Base-by-base conservation (phyloP, 1,140 invertebrate species). In the Lasioglossum albipes region DNA sequence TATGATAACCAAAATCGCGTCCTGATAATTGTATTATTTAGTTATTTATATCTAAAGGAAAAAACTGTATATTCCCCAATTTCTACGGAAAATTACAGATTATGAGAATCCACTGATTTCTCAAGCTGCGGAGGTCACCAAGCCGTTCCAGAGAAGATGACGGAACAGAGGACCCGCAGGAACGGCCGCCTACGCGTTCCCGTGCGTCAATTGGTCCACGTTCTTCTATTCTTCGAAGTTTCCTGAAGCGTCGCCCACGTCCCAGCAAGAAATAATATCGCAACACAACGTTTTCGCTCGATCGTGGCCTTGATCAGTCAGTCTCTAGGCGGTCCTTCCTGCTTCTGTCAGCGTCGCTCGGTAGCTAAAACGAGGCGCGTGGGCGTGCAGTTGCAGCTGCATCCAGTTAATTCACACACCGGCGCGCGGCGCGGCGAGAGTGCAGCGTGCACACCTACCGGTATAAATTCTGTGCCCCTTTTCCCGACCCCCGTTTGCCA, bases 371-470 rank as follows among this genome's bases (percentile, higher is more conserved):
- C 71, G 59, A 52, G 66, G 64, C 36, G 31, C 18, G 70, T 62
- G 73, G 78, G 73, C 65, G 65, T 64, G 42, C 65, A 78, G 70
- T 52, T 82, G 77, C 78, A 84, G 84, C 78, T 84, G 82, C 84
- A 81, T 45, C 73, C 82, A 73, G 78, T 84, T 84, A 84, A 85
- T 85, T 85, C 73, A 57, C 73, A 49, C 52, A 27, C 27, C 27
- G 27, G 27, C 27, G 27, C 27, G 27, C 27, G 27, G 27, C 27
- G 27, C 27, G 27, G 27, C 27, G 27, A 27, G 27, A 27, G 27
- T 27, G 27, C 66, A 75, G 49, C 49, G 61, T 52, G 45, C 27
- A 69, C 22, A 69, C 67, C 42, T 52, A 27, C 67, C n/a, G 66
- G 49, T 68, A 68, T 68, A 68, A 52, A 20, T 49, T 68, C 66